phyloP scores from a whole-genome alignment of 1,140 invertebrate genomes.

The Cydia pomonella region DNA sequence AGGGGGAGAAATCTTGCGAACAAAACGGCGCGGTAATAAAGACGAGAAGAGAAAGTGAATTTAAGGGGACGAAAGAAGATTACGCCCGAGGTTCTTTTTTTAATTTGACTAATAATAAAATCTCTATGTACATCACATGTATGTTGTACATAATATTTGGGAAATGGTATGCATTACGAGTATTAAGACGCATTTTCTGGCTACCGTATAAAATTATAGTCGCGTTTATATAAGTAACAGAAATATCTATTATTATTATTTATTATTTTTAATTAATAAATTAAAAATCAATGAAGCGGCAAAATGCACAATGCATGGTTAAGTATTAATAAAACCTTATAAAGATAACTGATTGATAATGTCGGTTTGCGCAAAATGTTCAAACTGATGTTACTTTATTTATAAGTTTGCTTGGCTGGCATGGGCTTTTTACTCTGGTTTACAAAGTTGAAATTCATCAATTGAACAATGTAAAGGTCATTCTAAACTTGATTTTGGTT shows the following conservation, averaged over 20 bases:
- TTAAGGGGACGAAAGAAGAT: slow-evolving; percentile 83
- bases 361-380: too few relatives aligned
- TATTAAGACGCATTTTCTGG: background rate
- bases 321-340: too few relatives aligned
- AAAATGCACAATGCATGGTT: too few relatives aligned
- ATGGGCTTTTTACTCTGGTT: too few relatives aligned
- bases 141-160: slow-evolving; percentile 36
- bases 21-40: slow-evolving; percentile 82
- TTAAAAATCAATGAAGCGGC: too few relatives aligned
- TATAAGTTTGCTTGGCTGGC: too few relatives aligned
- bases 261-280: too few relatives aligned
- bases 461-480: background rate
- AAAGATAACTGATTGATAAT: too few relatives aligned
- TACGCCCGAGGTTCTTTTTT: slow-evolving; percentile 76
- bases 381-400: too few relatives aligned
- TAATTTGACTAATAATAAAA: slow-evolving; percentile 72
- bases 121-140: slow-evolving; percentile 40
- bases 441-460: background rate
- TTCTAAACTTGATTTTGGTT: background rate
- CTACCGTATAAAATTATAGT: background rate
- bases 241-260: too few relatives aligned
- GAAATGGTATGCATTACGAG: background rate
- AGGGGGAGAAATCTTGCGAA: slow-evolving; percentile 78
- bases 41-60: slow-evolving; percentile 83
- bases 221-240: too few relatives aligned